Percentiles rank a stretch among this genome's conserved stretches.
Evolutionary conservation across 1,140 invertebrate genomes (phyloP).

Genomic region (Liolophura sinensis): DNA sequence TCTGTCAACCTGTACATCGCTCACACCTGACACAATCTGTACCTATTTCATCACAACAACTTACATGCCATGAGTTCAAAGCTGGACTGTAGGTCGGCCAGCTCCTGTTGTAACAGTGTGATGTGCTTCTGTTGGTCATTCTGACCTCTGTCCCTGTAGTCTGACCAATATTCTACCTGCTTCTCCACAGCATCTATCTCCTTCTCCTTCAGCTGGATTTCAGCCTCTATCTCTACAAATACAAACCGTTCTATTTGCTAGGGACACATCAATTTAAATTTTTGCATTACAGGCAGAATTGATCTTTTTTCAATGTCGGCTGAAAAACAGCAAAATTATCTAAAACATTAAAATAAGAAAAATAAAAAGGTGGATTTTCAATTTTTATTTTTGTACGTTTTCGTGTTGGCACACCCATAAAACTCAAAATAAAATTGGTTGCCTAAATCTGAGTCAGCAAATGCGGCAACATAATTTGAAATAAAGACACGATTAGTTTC

Average conservation of each 20-base stretch:
- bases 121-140: slow-evolving; percentile 46
- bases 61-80: slow-evolving; percentile 54
- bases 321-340: no score
- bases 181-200: slow-evolving; percentile 35
- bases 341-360: no score
- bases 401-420: no score
- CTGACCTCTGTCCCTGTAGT: slow-evolving; percentile 45
- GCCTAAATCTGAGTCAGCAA: no score
- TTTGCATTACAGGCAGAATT: no score
- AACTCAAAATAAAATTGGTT: no score
- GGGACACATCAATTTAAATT: background rate
- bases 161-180: slow-evolving; percentile 42
- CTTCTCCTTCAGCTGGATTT: slow-evolving; percentile 38
- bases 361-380: no score
- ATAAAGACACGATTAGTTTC: no score
- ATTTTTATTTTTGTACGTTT: no score
- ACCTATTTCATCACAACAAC: background rate
- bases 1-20: background rate
- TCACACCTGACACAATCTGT: no score
- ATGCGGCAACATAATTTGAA: no score
- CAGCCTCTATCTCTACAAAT: slow-evolving; percentile 38
- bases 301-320: no score
- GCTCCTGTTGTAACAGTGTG: slow-evolving; percentile 42
- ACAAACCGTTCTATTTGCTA: slow-evolving; percentile 7
- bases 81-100: slow-evolving; percentile 47